These are phyloP conservation scores for Allolobophora icterica DNA, from an alignment of 2,888 invertebrate genomes.

Conservation along the genomic window DNA sequence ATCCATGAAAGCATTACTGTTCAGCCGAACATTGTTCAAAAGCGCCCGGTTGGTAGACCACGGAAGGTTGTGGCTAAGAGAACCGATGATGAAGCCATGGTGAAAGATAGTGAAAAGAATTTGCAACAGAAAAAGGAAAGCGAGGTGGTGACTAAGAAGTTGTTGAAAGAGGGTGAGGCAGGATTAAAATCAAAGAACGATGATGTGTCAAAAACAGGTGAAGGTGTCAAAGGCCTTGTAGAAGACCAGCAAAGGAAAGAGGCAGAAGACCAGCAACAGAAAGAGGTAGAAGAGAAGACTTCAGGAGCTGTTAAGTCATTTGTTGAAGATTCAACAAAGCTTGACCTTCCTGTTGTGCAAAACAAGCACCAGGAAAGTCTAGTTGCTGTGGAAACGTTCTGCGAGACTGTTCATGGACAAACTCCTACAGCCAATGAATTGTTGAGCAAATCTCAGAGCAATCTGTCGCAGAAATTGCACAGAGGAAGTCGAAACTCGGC, in stretches of 20 bases:
- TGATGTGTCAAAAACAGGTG: background rate
- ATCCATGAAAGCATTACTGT: conserved; percentile 1
- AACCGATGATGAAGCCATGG: background rate
- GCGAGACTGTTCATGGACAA: background rate
- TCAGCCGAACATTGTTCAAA: background rate
- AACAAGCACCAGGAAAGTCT: background rate
- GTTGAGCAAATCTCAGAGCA: background rate
- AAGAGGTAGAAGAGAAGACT: background rate
- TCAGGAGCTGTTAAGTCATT: background rate
- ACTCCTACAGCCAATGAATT: background rate
- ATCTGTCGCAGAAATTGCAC: background rate
- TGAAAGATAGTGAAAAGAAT: background rate
- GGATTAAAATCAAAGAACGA: background rate
- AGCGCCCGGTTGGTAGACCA: conserved; percentile 2
- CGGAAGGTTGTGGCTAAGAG: background rate
- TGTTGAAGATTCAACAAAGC: background rate
- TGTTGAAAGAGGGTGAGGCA: background rate
- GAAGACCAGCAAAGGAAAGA: background rate
- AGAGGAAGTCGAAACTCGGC: background rate
- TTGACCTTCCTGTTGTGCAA: background rate
- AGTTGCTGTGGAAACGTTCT: background rate
- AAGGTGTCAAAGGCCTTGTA: background rate
- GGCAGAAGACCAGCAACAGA: too few species aligned
- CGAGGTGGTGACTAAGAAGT: background rate
- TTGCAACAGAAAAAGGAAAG: background rate